Evolutionary conservation across 1,140 invertebrate species (phyloP), one percentile per base, ranked within the genome.

Genomic region (Drosophila busckii): DNA sequence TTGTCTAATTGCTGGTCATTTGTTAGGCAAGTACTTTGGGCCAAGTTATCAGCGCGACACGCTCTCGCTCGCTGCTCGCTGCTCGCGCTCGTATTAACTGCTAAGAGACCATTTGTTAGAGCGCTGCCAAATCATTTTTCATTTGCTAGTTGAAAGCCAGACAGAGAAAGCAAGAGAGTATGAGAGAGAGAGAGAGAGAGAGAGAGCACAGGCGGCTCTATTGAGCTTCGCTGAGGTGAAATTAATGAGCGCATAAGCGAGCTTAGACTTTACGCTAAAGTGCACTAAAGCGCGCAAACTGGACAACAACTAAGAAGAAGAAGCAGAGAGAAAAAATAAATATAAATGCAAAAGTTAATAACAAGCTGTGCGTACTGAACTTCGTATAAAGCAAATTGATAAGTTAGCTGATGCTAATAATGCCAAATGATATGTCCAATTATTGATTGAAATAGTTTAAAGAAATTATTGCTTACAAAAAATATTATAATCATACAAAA

Each of bases 211-310:
- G 41, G 42, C 35, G 25, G 37, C 58, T 52, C 56, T 70, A 76
- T 76, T 76, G 71, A 76, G 71, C 71, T 78, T 70, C 69, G 70
- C 42, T 76, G 55, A 78, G 55, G 71, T 49, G 71, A 76, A 76
- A 76, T 78, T 76, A 76, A 76, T 76, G 71, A 76, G 71, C 71
- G 73, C 66, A 70, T 71, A 66, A 50, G 48, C 61, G 55, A 23
- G 17, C 19, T 22, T 23, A 22, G 19, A 10, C 61, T 42, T 52
- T 48, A 46, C 70, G 71, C 67, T 78, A 62, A 71, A 67, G 71
- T 76, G 71, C 71, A 76, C 48, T 65, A 71, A 62, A 70, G 71
- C 73, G 62, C n/a, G n/a, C n/a, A n/a, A n/a, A n/a, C n/a, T n/a
- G n/a, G n/a, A n/a, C n/a, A n/a, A n/a, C n/a, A n/a, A n/a, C n/a